Conservation (phyloP, 2,888 invertebrate genomes). For the Apamea crenata region DNA sequence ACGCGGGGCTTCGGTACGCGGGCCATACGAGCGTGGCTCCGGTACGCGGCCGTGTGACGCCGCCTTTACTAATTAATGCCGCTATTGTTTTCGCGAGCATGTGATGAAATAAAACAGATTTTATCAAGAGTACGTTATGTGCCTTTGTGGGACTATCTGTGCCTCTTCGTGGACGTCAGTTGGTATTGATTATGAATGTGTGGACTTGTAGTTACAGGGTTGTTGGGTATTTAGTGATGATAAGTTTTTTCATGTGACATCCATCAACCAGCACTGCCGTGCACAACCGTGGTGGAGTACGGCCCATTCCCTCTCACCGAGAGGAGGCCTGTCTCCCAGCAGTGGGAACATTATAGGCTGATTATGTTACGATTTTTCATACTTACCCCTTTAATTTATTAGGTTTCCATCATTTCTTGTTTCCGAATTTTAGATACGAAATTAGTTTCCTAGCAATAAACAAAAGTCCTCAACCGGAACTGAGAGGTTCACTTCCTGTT, state of each 20-base stretch:
- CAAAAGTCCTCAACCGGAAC: neutral
- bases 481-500: neutral
- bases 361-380: neutral
- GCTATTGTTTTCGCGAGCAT: conserved; percentile 54
- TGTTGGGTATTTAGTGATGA: neutral
- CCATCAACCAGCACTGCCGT: too few species aligned
- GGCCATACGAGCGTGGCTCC: conserved; percentile 31
- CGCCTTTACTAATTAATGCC: conserved; percentile 68
- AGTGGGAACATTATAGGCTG: too few species aligned
- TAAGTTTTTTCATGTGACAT: neutral
- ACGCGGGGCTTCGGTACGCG: conserved; percentile 32
- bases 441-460: too few species aligned
- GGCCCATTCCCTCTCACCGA: too few species aligned
- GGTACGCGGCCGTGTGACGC: conserved; percentile 60
- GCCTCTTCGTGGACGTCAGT: neutral
- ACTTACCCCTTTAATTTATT: neutral
- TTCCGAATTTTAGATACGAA: neutral
- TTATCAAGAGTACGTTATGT: conserved; percentile 36
- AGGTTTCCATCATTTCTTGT: too few species aligned
- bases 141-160: conserved; percentile 35
- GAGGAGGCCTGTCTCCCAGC: too few species aligned
- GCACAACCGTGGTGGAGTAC: too few species aligned
- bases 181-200: neutral
- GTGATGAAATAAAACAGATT: conserved; percentile 51
- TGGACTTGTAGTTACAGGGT: neutral